Evolutionary conservation across 2,113 vertebrate species (phyloP).

Genomic region (Callionymus lyra): DNA sequence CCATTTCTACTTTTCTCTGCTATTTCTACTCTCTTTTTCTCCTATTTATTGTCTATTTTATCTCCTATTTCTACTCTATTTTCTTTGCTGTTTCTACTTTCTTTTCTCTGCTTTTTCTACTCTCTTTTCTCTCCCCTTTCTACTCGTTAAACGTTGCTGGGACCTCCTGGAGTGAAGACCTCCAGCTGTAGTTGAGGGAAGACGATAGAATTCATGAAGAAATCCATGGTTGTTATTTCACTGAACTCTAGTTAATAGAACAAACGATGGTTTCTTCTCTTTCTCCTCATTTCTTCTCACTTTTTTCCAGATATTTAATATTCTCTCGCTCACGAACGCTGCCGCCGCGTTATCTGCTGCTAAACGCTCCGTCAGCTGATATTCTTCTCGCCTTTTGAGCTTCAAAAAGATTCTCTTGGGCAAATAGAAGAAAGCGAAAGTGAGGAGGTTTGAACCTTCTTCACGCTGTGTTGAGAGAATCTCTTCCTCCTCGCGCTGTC

Average conservation of each 20-base stretch:
- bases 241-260: no score
- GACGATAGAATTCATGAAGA: conserved; percentile 3
- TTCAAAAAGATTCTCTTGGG: conserved; percentile 15
- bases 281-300: no score
- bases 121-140: conserved; percentile 26
- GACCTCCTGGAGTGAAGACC: conserved; percentile 28
- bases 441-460: conserved; percentile 19
- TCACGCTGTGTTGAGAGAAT: conserved; percentile 25
- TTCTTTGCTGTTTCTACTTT: no score
- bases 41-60: no score
- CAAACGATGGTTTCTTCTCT: no score
- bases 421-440: conserved; percentile 10
- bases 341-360: conserved; percentile 8
- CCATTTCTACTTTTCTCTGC: no score
- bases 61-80: no score
- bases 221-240: no score
- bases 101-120: no score
- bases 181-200: conserved; percentile 12
- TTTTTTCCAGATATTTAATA: conserved; percentile 2
- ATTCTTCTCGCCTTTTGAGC: conserved; percentile 3
- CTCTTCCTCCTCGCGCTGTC: no score
- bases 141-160: conserved; percentile 37
- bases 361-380: conserved; percentile 11
- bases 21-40: no score
- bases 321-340: conserved; percentile 1